These are phyloP conservation scores for Odontothrips loti DNA, from an alignment of 2,888 invertebrate species.

Conservation along the genomic window DNA sequence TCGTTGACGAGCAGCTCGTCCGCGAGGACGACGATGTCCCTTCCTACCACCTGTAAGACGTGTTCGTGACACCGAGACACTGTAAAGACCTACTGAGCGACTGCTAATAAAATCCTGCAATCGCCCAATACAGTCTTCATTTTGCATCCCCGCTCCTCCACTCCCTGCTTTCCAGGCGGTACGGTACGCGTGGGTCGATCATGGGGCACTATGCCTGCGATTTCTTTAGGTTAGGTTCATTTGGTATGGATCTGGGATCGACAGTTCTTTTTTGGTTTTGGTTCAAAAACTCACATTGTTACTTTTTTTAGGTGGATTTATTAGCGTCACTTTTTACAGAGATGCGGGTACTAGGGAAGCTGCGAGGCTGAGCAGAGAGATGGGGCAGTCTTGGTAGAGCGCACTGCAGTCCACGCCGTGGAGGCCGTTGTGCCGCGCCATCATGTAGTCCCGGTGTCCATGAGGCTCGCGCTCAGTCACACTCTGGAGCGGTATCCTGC, in stretches of 20 bases:
- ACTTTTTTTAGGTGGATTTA: neutral
- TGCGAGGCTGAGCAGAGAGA: neutral
- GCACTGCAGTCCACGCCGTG: constrained; percentile 9
- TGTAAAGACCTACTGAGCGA: neutral
- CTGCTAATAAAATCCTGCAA: neutral
- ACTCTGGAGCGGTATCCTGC: neutral
- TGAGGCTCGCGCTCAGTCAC: neutral
- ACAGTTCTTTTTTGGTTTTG: no score
- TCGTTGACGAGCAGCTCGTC: neutral
- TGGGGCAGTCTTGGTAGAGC: neutral
- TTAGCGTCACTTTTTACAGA: neutral
- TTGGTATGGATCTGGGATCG: no score
- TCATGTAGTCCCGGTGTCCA: neutral
- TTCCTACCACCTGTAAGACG: neutral
- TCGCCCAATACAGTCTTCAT: neutral
- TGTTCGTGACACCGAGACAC: neutral
- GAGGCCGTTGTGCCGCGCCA: neutral
- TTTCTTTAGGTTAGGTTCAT: no score
- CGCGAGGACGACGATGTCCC: neutral
- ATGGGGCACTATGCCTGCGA: no score
- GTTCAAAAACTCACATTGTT: no score
- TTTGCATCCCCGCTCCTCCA: neutral
- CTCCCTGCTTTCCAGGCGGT: neutral
- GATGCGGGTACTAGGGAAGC: neutral
- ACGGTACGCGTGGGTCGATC: no score